Base-by-base conservation (phyloP, 2,113 vertebrate species). In the Anhinga anhinga region DNA sequence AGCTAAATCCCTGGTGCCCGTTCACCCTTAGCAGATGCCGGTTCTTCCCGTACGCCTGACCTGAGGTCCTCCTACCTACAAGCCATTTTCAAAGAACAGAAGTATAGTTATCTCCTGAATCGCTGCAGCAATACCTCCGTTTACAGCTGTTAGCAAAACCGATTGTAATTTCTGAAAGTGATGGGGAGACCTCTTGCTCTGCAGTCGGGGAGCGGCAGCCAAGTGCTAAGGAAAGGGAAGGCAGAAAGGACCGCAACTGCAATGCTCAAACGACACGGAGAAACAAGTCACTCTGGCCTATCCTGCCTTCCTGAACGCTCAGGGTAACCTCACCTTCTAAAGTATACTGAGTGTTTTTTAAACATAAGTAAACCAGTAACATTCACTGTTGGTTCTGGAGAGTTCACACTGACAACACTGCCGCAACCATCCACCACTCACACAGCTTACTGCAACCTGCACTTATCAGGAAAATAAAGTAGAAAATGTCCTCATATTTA, bases 201-300 rank as follows among this genome's bases (percentile, higher is more conserved):
- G 83, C 29, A 7, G 30, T 7, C 0, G 1, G 30, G 44, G 53
- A 87, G 34, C 3, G 3, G 47, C 74, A 86, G 58, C n/a, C 58
- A 38, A 38, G 62, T 1, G 2, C 27, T 3, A 18, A 74, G 69
- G 13, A 44, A 12, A 62, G 55, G 50, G 55, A 78, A 56, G 49
- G 49, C 19, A 56, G 77, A 70, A 73, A 58, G 52, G 11, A 70
- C 26, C 1, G 2, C 0, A 63, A 78, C 0, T 72, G 30, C 69
- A 74, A 20, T 1, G 1, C 67, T 34, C 55, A 15, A 13, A 30
- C 45, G 26, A 6, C 32, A 38, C 0, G 0, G 27, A 61, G 29
- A 45, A 67, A 49, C 30, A n/a, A 40, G 44, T n/a, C 40, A 20
- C 8, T 56, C 36, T 7, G 58, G 29, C 44, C 66, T 44, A 1